A percentile compares a stretch with the other conserved stretches of the same genome.
Conservation (phyloP, 2,113 vertebrate genomes). For the Phalacrocorax aristotelis region DNA sequence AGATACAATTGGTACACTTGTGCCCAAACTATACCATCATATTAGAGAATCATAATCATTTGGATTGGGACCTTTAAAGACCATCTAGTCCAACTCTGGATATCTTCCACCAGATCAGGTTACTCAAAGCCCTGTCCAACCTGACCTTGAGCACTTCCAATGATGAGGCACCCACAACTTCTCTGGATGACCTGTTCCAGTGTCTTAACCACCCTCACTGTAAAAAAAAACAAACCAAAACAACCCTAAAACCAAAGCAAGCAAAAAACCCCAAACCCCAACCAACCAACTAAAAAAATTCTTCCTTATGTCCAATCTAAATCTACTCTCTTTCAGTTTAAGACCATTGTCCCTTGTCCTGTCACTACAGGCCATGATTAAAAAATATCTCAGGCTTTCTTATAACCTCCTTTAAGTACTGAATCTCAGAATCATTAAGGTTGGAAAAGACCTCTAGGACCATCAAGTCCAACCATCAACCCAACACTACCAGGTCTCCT, state of each 20-base stretch:
- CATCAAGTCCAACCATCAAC: too few species aligned
- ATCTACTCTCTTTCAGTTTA: background rate
- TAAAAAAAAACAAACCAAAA: too few species aligned
- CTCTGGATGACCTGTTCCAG: background rate
- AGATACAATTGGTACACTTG: background rate
- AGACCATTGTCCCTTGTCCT: background rate
- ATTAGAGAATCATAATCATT: background rate
- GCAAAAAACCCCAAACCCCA: too few species aligned
- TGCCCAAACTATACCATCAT: background rate
- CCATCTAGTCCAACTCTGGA: too few species aligned
- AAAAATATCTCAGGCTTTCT: background rate
- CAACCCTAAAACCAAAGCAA: too few species aligned
- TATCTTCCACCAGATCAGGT: too few species aligned
- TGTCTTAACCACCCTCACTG: background rate
- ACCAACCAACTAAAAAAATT: too few species aligned
- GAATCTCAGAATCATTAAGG: too few species aligned
- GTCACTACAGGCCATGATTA: background rate
- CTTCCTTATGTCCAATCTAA: background rate
- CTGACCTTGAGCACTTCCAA: background rate
- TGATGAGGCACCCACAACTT: background rate
- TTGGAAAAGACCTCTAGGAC: too few species aligned
- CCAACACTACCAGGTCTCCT: too few species aligned
- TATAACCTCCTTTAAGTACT: background rate
- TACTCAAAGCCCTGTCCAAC: background rate
- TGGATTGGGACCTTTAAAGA: background rate